Base-by-base conservation (phyloP, 2,888 invertebrate genomes). In the Eremobia ochroleuca region DNA sequence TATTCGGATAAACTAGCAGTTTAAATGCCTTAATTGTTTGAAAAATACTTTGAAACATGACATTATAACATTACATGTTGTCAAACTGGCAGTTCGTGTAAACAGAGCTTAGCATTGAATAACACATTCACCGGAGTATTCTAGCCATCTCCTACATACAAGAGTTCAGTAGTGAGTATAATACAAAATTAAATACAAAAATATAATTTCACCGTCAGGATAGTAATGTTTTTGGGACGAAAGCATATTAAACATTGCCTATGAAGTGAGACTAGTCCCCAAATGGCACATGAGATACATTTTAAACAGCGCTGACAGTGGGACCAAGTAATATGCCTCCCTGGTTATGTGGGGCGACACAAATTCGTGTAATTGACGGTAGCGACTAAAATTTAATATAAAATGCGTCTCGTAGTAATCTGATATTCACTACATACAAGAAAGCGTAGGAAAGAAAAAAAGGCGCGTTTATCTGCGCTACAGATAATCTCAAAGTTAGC, bases 221-320 rank as follows among this genome's bases (percentile, higher is more conserved):
- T 37, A 58, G 18, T 34, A 21, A 34, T 9, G 77, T 49, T 15
- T 49, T 55, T 58, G 55, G 52, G 43, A 52, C 28, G 6, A 81
- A 43, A 73, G 9, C 21, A 28, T 40, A n/a, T n/a, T n/a, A 80
- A 21, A 59, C 15, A 52, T 43, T 52, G 76, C 46, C 21, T 83
- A 68, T n/a, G 18, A 28, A 43, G 46, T 34, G 49, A 40, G 86
- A 82, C 86, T 86, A 86, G 77, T 64, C 70, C 68, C 52, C 52
- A 55, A 46, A 86, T 82, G 82, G 83, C 83, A 70, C 76, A 59
- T 28, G n/a, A 25, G n/a, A 65, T 59, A 69, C 40, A 59, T 21
- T 55, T 4, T 4, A 61, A 18, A 5, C 34, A 49, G 40, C 43
- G 46, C 43, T 52, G 28, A 43, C 21, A 21, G 8, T n/a, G 52